Base-by-base conservation (phyloP, 2,888 invertebrate genomes). In the Yponomeuta evonymella region DNA sequence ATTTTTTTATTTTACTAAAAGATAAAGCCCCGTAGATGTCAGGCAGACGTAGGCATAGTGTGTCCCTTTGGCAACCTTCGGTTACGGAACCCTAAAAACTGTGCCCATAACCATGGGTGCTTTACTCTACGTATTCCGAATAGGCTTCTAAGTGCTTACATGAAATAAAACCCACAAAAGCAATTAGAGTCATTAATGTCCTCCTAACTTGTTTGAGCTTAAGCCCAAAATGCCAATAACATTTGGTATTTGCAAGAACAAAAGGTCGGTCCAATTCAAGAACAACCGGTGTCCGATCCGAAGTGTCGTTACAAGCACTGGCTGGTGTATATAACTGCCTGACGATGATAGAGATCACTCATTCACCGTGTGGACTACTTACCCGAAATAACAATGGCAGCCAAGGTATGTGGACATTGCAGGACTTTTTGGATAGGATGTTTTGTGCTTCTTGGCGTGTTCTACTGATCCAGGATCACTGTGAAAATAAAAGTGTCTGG, bases 351-450 rank as follows among this genome's bases (percentile, higher is more conserved):
- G 68, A 71, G 73, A 72, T 62, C 72, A 72, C 68, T 84, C 86
- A 87, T 83, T 88, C 79, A 73, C 76, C 75, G 76, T 78, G 81
- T 80, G 82, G 76, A 82, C 77, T 79, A 77, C 77, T 66, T 48
- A 67, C 76, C 75, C 77, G 80, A 78, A 74, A 77, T 78, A 78
- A 76, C 78, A 82, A 88, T 88, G 88, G 85, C 86, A 79, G 83
- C 86, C 78, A 88, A 87, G 87, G 88, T 88, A 78, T 66, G 73
- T 66, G 43, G 58, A 65, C 63, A 15, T 15, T n/a, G 36, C 12
- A 70, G 33, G 58, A 48, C 67, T 10, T n/a, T 67, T 30, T 36
- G 70, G 68, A 43, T 23, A 43, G 43, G 1, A 62, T 71, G 70
- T 71, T 67, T 71, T 71, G 71, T 4, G 63, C 9, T n/a, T 63